A percentile compares a stretch with the other conserved stretches of the same genome.
phyloP scores from a whole-genome alignment of 2,888 invertebrate genomes.

The Eristalis intricaria region DNA sequence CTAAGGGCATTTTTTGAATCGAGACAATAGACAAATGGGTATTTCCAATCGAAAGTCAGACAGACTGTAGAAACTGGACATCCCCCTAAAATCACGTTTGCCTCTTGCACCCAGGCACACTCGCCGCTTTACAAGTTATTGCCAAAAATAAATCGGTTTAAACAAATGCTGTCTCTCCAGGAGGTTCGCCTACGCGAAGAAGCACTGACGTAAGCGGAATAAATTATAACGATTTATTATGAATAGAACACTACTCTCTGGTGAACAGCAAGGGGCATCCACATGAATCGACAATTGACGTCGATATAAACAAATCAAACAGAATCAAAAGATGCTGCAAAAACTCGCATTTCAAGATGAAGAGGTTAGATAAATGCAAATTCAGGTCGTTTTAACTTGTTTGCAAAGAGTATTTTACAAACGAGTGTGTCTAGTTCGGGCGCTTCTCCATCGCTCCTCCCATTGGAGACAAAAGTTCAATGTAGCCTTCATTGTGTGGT shows the following conservation, averaged over 20 bases:
- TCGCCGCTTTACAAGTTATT: not conserved
- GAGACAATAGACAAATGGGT: not conserved
- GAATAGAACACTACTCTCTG: not conserved
- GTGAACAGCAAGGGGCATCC: too few relatives aligned
- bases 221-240: not conserved
- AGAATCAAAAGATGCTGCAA: not conserved
- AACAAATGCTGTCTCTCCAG: not conserved
- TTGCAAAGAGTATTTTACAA: not conserved
- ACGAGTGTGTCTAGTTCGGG: not conserved
- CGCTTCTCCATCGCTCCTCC: not conserved
- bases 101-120: not conserved
- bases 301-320: not conserved
- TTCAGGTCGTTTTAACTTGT: too few relatives aligned
- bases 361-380: too few relatives aligned
- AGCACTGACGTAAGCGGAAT: constrained; percentile 3
- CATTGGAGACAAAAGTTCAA: not conserved
- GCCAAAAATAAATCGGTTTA: not conserved
- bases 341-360: too few relatives aligned
- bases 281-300: too few relatives aligned
- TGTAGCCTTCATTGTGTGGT: not conserved
- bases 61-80: too few relatives aligned
- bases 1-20: not conserved
- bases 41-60: not conserved
- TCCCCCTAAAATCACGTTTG: not conserved
- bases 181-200: not conserved